Conservation (phyloP, 1,140 invertebrate species). For the Galleria mellonella region DNA sequence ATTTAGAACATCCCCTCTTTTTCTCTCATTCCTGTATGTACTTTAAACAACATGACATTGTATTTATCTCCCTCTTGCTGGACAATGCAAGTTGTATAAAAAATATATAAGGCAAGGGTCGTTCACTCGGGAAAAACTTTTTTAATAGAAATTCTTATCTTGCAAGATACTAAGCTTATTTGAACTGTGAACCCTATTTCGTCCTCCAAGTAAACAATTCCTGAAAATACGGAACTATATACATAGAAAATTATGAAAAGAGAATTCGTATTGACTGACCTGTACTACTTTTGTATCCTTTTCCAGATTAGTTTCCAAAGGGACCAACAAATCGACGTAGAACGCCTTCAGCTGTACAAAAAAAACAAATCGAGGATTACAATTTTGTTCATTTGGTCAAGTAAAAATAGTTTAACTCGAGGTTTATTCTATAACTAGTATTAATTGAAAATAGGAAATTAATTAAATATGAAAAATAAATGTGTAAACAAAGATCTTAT, state of each 20-base stretch:
- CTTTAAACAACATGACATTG: not conserved
- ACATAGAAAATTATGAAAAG: conserved; percentile 29
- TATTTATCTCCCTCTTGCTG: conserved; percentile 3
- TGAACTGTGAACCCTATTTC: conserved; percentile 23
- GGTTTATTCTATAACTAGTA: not conserved
- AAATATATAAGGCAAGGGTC: conserved; percentile 11
- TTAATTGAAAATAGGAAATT: no score
- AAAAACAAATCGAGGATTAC: conserved; percentile 36
- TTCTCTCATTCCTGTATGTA: no score
- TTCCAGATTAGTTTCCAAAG: conserved; percentile 93
- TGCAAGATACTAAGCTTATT: conserved; percentile 31
- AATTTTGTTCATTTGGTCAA: not conserved
- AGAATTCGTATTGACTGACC: conserved; percentile 73
- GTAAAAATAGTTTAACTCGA: not conserved
- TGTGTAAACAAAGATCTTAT: no score
- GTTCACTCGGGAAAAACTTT: conserved; percentile 31
- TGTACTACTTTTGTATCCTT: conserved; percentile 95
- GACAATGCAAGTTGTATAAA: conserved; percentile 6
- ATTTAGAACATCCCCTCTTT: no score
- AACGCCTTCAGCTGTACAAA: conserved; percentile 91
- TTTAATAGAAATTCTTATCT: conserved; percentile 52
- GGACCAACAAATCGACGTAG: conserved; percentile 93
- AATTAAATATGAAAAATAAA: no score
- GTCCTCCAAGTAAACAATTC: conserved; percentile 35
- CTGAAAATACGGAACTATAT: conserved; percentile 12